Percentiles rank a stretch among this genome's conserved stretches.
Evolutionary conservation across 2,888 invertebrate species (phyloP).

Genomic region (Meteorus cinctellus): DNA sequence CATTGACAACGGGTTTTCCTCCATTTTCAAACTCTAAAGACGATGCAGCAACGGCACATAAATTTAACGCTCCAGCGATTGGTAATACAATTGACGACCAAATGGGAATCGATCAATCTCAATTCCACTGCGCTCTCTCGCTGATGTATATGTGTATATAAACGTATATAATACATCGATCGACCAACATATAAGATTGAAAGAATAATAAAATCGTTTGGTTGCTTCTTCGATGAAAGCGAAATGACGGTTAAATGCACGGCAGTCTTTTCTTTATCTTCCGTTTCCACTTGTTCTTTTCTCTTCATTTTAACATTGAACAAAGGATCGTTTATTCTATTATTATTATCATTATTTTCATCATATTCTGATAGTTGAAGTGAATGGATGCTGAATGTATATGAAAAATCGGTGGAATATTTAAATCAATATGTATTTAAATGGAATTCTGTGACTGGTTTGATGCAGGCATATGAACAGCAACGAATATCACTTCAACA

Average conservation of each 20-base stretch:
- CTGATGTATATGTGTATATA: background rate
- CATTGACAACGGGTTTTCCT: background rate
- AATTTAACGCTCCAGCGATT: constrained; percentile 54
- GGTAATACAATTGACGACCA: constrained; percentile 49
- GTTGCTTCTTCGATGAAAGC: background rate
- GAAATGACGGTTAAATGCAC: constrained; percentile 5
- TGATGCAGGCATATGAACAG: constrained; percentile 26
- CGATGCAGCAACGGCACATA: constrained; percentile 44
- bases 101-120: constrained; percentile 53
- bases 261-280: constrained; percentile 8
- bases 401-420: constrained; percentile 12
- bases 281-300: constrained; percentile 18
- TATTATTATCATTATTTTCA: constrained; percentile 13
- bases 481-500: constrained; percentile 38
- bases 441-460: constrained; percentile 12
- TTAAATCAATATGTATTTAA: constrained; percentile 22
- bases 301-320: background rate
- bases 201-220: constrained; percentile 27
- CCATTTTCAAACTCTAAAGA: constrained; percentile 25
- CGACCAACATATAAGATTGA: constrained; percentile 6
- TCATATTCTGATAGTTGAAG: background rate
- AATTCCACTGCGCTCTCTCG: constrained; percentile 45
- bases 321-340: background rate
- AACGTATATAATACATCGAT: background rate
- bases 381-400: background rate